Evolutionary conservation across 2,888 invertebrate genomes (phyloP), one percentile per base, ranked within the genome.

Genomic region (Allygus modestus): DNA sequence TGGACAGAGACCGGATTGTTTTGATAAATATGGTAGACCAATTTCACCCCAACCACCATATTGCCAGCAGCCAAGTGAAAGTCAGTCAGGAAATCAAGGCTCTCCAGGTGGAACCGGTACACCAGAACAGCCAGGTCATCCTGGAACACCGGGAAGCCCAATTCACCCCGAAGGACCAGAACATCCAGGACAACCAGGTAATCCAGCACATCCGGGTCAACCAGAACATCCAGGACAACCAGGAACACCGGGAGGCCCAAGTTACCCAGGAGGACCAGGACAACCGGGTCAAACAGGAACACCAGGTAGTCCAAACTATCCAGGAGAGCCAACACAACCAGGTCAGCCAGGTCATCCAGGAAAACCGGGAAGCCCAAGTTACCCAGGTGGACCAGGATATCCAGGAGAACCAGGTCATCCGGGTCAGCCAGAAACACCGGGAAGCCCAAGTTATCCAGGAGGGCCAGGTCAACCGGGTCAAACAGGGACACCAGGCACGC

Each of bases 121-220:
- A n/a, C 69, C 79, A 28, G 84, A 75, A 17, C 23, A 41, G 82
- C 75, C 58, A 2, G 82, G 71, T 26, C 15, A 37, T 4, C 37
- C 37, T 7, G 37, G 37, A 37, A 9, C 4, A 37, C 37, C 37
- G 37, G 37, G 37, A 37, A 9, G 37, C 37, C 37, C 37, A 9
- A 7, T 88, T 90, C 0, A 89, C 89, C 37, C 37, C 1, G 89
- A 85, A 0, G 54, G 54, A 23, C 88, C 88, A 2, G 88, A 88
- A n/a, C 75, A 41, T 7, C 37, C 37, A 37, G 37, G 37, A 37
- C 37, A 37, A 37, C 37, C 37, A 9, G 37, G 37, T 37, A 9
- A 9, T 7, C 37, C 37, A 37, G 37, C 5, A 37, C 37, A n/a
- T 69, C 83, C 81, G 33, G 82, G 75, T 82, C 81, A 7, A 7